Evolutionary conservation across 2,888 invertebrate genomes (phyloP), one percentile per base, ranked within the genome.

Genomic region (Julus scandinavius): DNA sequence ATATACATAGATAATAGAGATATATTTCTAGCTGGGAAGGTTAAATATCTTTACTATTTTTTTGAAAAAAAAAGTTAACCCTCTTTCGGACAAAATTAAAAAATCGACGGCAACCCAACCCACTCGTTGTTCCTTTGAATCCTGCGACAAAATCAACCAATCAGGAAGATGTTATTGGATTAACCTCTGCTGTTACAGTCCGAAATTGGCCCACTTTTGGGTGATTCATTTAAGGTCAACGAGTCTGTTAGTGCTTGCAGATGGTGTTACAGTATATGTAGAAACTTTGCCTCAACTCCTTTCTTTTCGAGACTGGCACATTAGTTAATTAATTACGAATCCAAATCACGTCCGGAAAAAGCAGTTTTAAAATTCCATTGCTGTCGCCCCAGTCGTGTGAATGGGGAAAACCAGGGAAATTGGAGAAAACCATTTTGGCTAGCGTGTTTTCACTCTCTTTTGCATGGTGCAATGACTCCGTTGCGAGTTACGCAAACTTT

Each of bases 161-260:
- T 72, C 72, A 72, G 5, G 29, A 20, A 29, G 72, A 72, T 72
- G 72, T 72, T 72, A 20, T 72, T 72, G 72, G 72, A 29, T 72
- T 29, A 29, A 72, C 72, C 72, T 72, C 72, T 72, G 29, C 72
- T 72, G 72, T 72, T 72, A 72, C 72, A 9, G 72, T 72, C 72
- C 72, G 72, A 72, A 29, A 72, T 17, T 72, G 72, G 72, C 72
- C 72, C 72, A 72, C 72, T 72, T 72, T 29, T 20, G 72, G 20
- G 2, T 72, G 72, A 72, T 72, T 72, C 72, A 72, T 72, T 72
- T 72, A 72, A 72, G 72, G 72, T 72, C 72, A 72, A 72, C 72
- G 72, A 72, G 72, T 72, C 72, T 72, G 72, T 72, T 20, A 72
- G 29, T 7, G 5, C 72, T 72, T 9, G 72, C 5, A 20, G 1